These are phyloP conservation scores for Athalia circularis DNA, from an alignment of 2,888 invertebrate genomes.

Conservation along the genomic window DNA sequence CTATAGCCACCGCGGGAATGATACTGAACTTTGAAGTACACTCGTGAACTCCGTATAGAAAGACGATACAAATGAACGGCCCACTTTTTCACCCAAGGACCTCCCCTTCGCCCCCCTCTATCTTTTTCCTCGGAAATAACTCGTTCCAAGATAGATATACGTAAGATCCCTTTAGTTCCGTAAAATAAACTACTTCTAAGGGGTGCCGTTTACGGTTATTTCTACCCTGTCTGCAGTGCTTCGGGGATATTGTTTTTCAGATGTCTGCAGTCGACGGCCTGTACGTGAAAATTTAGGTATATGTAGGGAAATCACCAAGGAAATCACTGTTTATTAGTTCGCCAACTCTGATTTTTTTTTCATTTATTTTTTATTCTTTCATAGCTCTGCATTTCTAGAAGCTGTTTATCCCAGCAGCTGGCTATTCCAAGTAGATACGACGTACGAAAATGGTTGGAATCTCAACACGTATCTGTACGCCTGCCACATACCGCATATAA, in stretches of 20 bases:
- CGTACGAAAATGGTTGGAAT: conserved; percentile 1
- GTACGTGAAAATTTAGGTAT: not conserved
- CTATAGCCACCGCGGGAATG: not conserved
- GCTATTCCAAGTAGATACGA: conserved; percentile 23
- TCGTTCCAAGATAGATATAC: not conserved
- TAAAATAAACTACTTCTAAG: conserved; percentile 15
- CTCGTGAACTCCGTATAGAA: conserved; percentile 27
- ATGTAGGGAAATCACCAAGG: not conserved
- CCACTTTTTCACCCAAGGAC: not conserved
- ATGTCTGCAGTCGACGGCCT: conserved; percentile 6
- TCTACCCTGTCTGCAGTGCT: conserved; percentile 10
- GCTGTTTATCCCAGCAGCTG: conserved; percentile 28
- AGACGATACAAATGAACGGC: conserved; percentile 41
- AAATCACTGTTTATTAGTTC: not conserved
- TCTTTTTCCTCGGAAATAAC: conserved; percentile 20
- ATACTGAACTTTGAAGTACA: conserved; percentile 45
- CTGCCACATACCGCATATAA: conserved; percentile 14
- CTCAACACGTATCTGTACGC: conserved; percentile 28
- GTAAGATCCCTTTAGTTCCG: not conserved
- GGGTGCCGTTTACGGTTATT: conserved; percentile 32
- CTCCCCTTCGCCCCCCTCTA: not conserved
- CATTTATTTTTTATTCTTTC: not conserved
- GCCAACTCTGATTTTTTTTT: not conserved
- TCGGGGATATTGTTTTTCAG: conserved; percentile 11
- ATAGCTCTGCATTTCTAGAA: not conserved